Percentiles rank a stretch among this genome's conserved stretches.
Conservation (phyloP, 2,113 vertebrate species). For the Tupaia chinensis region DNA sequence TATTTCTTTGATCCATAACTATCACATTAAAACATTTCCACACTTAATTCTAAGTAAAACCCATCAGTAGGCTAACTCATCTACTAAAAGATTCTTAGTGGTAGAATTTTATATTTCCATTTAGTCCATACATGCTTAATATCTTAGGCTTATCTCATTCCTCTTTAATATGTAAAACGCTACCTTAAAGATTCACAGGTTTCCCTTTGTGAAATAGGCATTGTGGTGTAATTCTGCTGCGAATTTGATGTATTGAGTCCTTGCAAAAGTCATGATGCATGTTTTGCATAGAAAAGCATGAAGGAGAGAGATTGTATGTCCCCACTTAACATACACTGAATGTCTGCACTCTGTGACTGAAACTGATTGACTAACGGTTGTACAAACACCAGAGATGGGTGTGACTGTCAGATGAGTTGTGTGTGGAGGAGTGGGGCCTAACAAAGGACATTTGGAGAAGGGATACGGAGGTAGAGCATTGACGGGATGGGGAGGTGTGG, state of each 20-base stretch:
- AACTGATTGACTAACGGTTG: too few relatives aligned
- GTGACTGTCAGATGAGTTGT: too few relatives aligned
- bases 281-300: too few relatives aligned
- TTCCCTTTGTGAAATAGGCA: background rate
- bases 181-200: background rate
- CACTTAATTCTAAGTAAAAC: slow-evolving; percentile 27
- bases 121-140: background rate
- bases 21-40: background rate
- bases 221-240: background rate
- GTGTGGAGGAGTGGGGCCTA: too few relatives aligned
- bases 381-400: too few relatives aligned
- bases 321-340: too few relatives aligned
- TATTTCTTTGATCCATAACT: background rate
- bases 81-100: background rate
- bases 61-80: background rate
- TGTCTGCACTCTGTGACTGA: too few relatives aligned
- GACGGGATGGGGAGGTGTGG: too few relatives aligned
- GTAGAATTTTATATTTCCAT: slow-evolving; percentile 33
- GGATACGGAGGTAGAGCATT: too few relatives aligned
- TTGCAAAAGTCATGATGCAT: too few relatives aligned
- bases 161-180: slow-evolving; percentile 20
- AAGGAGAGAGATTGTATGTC: too few relatives aligned
- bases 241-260: background rate
- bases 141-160: background rate
- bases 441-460: too few relatives aligned